Conservation (phyloP, 2,888 invertebrate species). For the Vannuccia rotundouncinata region DNA sequence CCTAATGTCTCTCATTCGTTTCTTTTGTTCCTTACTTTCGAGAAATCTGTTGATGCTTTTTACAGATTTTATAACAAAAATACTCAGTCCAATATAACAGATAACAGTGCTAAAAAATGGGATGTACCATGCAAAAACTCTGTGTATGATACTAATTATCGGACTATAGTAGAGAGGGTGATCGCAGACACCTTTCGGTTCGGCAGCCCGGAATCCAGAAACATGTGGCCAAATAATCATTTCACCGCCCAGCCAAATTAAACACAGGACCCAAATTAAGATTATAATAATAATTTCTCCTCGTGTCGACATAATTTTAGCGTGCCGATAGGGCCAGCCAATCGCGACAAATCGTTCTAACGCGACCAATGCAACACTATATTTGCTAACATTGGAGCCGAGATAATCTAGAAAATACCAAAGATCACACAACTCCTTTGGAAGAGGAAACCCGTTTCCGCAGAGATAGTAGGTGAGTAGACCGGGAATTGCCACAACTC, state of each 20-base stretch:
- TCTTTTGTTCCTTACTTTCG: neutral
- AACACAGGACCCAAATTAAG: neutral
- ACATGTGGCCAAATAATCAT: conserved; percentile 1
- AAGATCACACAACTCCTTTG: neutral
- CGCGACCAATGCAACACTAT: neutral
- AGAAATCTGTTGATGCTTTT: neutral
- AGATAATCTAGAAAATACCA: neutral
- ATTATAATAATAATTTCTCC: neutral
- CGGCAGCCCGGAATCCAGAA: neutral
- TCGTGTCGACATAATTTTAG: neutral
- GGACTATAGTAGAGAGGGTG: conserved; percentile 20
- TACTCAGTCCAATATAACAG: neutral
- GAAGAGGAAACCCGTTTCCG: neutral
- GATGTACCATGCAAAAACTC: conserved; percentile 13
- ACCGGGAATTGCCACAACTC: neutral
- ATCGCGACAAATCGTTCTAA: neutral
- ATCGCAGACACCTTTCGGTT: neutral
- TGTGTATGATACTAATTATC: neutral
- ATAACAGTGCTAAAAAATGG: neutral
- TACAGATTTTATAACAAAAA: neutral
- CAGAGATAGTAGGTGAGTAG: neutral
- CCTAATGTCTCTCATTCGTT: neutral
- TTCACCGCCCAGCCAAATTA: neutral
- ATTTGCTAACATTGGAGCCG: conserved; percentile 1
- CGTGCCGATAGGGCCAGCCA: neutral